Base-by-base conservation (phyloP, 2,113 vertebrate species). In the Candoia aspera region DNA sequence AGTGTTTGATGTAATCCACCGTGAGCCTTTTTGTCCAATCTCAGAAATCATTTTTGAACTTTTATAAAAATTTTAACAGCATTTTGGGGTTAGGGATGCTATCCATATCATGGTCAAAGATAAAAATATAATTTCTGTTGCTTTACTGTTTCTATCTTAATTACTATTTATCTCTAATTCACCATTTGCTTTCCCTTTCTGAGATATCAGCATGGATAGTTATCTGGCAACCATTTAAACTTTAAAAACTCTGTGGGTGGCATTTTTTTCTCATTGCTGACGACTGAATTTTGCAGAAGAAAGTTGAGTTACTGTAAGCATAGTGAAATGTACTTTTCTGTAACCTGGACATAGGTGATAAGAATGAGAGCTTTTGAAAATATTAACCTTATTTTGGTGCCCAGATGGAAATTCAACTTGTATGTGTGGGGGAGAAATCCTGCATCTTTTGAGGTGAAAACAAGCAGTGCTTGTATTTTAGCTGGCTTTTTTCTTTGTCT, bases 281-380 rank as follows among this genome's bases (percentile, higher is more conserved):
- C 90, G 79, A 79, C n/a, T 46, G 62, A 86, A 91, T 91, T 91
- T 91, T 91, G 90, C 49, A 73, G 87, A 91, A 86, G 59, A 86
- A 91, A 91, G 62, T 91, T 87, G 60, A 91, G 85, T 91, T 91
- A 58, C 85, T 87, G 62, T 87, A 91, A 91, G 85, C 85, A 87
- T 57, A 73, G 85, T 91, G 90, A 87, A 87, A 91, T 91, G 85
- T 79, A 87, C 85, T 87, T 91, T 87, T 64, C 87, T 62, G 64
- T 73, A 91, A 91, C 85, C 33, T 91, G 90, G 90, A 79, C 62
- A 91, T 91, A 91, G 85, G 90, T 91, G 90, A 91, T 91, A 91
- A 91, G 85, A 91, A 37, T 91, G 37, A 54, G 33, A 91, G 90
- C 90, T 87, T 87, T 91, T 87, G 85, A 87, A 91, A 91, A 79